phyloP scores from a whole-genome alignment of 2,113 vertebrate species.

The Psephotus haematonotus region DNA sequence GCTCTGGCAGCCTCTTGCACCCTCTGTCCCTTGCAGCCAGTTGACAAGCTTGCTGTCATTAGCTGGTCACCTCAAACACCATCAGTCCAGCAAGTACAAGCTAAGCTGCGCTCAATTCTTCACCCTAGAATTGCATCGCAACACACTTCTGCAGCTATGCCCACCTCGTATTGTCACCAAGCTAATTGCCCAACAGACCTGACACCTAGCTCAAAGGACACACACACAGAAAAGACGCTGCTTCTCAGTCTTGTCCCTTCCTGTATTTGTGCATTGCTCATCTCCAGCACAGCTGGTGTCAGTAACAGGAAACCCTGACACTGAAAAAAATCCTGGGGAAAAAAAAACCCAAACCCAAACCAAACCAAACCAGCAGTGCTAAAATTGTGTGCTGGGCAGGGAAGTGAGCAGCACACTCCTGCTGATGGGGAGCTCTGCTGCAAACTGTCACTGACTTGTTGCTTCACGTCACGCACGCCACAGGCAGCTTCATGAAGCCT shows the following conservation, averaged over 20 bases:
- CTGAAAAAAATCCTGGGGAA: neutral
- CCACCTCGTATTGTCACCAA: neutral
- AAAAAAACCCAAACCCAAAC: neutral
- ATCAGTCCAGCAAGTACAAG: neutral
- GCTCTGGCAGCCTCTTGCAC: neutral
- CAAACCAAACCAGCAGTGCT: neutral
- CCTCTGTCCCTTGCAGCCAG: neutral
- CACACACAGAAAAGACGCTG: rapidly evolving
- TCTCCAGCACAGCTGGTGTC: neutral
- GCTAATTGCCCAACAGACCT: neutral
- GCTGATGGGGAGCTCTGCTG: neutral
- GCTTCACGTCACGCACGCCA: neutral
- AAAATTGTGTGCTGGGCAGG: neutral
- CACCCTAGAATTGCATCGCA: neutral
- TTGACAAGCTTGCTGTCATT: neutral
- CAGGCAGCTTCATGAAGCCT: neutral
- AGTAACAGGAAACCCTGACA: constrained; percentile 7
- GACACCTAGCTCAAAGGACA: neutral
- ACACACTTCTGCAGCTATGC: rapidly evolving
- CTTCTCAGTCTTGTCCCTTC: neutral
- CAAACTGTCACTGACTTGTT: neutral
- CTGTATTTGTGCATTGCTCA: neutral
- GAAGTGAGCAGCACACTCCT: neutral
- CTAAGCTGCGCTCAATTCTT: neutral
- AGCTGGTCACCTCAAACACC: neutral